Evolutionary conservation across 2,888 invertebrate species (phyloP), one percentile per base, ranked within the genome.

Genomic region (Thera obeliscata): DNA sequence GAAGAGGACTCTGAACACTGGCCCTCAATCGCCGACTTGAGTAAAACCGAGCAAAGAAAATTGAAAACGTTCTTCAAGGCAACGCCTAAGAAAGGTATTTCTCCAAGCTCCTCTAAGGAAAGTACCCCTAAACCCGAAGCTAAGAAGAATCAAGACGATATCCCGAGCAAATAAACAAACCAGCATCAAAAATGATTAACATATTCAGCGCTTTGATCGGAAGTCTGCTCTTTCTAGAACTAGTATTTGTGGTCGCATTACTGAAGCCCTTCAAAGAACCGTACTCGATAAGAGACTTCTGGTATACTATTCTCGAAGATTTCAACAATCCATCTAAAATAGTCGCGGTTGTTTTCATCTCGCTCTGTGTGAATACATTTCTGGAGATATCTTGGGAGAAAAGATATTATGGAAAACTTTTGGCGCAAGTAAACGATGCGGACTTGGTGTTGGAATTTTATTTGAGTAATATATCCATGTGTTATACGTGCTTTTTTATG

Each of bases 231-330:
- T 84, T 85, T 55, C 2, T 70, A 0, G 87, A 91, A 79, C 3
- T 85, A 6, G 43, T 84, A 2, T 56, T 81, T n/a, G 71, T 89
- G 12, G 61, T 88, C 9, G 80, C 78, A 1, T 77, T 91, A 8
- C 74, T 91, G 41, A 90, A 86, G 66, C 90, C 91, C 0, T 49
- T 87, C 1, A 76, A 71, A 67, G 83, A 90, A 64, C 87, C 90
- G 0, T 82, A 77, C 49, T 69, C 65, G 22, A 78, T 88, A 50
- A 82, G 90, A 78, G 80, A 89, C 67, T 64, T 76, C 41, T 90
- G 87, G 85, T 81, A 67, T 61, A 74, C 75, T 52, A 69, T 85
- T 5, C 78, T 84, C 62, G 70, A 79, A 35, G 70, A 72, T 48
- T 69, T 61, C 38, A 11, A 61, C 2, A 64, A 72, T 56, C 76